These are phyloP conservation scores for Eriosoma lanigerum DNA, from an alignment of 1,140 invertebrate genomes.

Conservation along the genomic window DNA sequence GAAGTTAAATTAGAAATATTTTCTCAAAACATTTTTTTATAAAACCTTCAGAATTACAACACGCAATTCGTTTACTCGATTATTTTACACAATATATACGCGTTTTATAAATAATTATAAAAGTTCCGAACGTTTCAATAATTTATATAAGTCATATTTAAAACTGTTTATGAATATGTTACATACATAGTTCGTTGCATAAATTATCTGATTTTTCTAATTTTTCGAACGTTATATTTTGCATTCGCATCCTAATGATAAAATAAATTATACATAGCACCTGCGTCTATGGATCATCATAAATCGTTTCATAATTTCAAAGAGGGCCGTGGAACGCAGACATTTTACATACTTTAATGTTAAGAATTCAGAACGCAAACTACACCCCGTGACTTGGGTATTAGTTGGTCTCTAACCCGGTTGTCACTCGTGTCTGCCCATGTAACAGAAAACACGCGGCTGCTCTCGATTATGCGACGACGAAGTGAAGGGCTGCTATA, in stretches of 20 bases:
- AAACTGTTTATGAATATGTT: constrained; percentile 33
- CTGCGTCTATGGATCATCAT: no score
- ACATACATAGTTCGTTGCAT: no score
- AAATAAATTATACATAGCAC: no score
- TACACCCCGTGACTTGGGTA: not conserved
- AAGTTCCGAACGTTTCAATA: constrained; percentile 1
- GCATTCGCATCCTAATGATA: no score
- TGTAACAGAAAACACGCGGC: not conserved
- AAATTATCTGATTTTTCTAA: not conserved
- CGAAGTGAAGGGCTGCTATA: not conserved
- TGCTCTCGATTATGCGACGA: not conserved
- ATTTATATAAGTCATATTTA: not conserved
- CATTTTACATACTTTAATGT: not conserved
- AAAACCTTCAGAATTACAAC: not conserved
- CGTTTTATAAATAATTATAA: no score
- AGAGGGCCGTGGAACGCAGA: no score
- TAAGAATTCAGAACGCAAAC: constrained; percentile 10
- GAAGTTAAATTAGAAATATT: constrained; percentile 46
- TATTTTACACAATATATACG: not conserved
- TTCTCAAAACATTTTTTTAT: constrained; percentile 17
- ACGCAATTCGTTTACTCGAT: not conserved
- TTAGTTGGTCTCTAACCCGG: not conserved
- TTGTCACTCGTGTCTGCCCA: constrained; percentile 17
- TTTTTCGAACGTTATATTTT: not conserved
- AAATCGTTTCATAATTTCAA: no score